Conservation (phyloP, 2,797 vertebrate species). For the Hozukius guyotensis region DNA sequence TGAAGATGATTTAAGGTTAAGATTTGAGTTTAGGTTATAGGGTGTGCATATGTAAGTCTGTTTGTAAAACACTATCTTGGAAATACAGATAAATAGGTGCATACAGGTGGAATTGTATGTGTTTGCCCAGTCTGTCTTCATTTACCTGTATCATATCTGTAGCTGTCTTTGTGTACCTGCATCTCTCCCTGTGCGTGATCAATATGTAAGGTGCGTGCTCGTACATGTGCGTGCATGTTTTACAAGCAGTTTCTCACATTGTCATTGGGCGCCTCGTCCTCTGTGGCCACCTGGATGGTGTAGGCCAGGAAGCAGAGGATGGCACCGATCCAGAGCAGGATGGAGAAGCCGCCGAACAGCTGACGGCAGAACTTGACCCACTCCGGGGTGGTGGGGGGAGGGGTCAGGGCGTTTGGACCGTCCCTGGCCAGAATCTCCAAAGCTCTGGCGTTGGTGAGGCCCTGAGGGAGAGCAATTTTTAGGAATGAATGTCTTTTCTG, state of each 20-base stretch:
- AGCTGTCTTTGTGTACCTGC: not conserved
- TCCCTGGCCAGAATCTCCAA: conserved; percentile 87
- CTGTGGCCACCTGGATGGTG: conserved; percentile 89
- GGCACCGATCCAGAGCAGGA: conserved; percentile 93
- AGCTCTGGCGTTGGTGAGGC: conserved; percentile 84
- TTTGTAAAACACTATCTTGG: not conserved
- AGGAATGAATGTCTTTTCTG: conserved; percentile 25
- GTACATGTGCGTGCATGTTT: not conserved
- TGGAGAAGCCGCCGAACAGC: conserved; percentile 95
- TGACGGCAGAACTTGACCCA: conserved; percentile 98
- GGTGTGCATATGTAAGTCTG: not conserved
- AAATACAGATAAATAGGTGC: not conserved
- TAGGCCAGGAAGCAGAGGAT: conserved; percentile 94
- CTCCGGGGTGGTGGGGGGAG: conserved; percentile 92
- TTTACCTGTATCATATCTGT: not conserved
- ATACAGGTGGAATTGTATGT: not conserved
- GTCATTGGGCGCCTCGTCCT: conserved; percentile 90
- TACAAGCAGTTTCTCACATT: conserved; percentile 83
- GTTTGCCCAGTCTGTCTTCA: not conserved
- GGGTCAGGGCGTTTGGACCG: conserved; percentile 90
- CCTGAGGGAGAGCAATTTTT: conserved; percentile 74
- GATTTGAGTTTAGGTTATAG: not conserved
- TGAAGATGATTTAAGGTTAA: not conserved
- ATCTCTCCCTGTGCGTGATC: conserved; percentile 4
- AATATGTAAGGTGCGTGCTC: not conserved